Conservation (phyloP, 2,888 invertebrate species). For the Drosophila recens region DNA sequence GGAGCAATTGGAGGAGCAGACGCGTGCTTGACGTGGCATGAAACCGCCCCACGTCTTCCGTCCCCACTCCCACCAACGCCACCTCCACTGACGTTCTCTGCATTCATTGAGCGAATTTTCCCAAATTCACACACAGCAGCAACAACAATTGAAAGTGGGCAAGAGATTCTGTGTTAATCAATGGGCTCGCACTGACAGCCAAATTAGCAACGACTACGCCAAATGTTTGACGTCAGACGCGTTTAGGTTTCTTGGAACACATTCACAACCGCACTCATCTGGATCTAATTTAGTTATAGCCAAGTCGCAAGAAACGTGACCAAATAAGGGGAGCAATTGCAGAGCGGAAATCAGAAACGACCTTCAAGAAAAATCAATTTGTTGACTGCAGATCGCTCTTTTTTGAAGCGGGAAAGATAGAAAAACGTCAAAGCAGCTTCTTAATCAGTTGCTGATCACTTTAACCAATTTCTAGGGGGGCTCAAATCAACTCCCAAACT, state of each 20-base stretch:
- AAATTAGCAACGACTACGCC: conserved; percentile 67
- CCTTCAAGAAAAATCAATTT: conserved; percentile 35
- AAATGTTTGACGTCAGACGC: conserved; percentile 71
- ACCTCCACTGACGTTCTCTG: conserved; percentile 11
- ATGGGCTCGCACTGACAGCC: conserved; percentile 60
- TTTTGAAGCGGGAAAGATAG: neutral
- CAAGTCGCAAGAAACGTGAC: conserved; percentile 64
- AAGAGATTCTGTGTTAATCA: conserved; percentile 53
- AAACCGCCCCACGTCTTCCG: neutral
- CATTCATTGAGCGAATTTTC: conserved; percentile 69
- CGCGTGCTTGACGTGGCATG: conserved; percentile 30
- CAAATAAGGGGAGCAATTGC: conserved; percentile 64
- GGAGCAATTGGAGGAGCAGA: conserved; percentile 2
- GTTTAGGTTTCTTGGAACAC: conserved; percentile 46
- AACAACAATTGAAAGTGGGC: conserved; percentile 14
- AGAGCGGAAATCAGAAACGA: conserved; percentile 46
- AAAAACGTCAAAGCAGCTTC: neutral
- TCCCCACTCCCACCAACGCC: neutral
- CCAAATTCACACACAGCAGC: conserved; percentile 34
- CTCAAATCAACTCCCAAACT: neutral
- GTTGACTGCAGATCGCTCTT: neutral
- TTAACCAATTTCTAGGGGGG: too few relatives aligned
- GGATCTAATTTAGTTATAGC: conserved; percentile 21
- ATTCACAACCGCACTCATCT: conserved; percentile 12
- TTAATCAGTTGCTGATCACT: neutral